Evolutionary conservation across 2,113 vertebrate genomes (phyloP).

Genomic region (Tapirus terrestris): DNA sequence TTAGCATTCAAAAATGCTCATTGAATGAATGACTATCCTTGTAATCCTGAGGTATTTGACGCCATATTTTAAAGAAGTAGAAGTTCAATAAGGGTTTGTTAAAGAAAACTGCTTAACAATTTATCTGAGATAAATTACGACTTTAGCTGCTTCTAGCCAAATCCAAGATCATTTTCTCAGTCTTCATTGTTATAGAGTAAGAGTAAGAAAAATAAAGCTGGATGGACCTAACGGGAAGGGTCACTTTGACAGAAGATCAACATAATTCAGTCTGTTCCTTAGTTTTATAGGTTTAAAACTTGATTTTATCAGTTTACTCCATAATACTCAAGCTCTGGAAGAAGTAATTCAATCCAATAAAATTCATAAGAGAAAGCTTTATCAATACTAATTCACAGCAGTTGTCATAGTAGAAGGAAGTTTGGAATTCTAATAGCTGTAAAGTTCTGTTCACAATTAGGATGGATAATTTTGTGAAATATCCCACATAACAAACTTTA

Average conservation of each 20-base stretch:
- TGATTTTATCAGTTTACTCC: not conserved
- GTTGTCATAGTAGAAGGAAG: not conserved
- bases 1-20: not conserved
- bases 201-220: slow-evolving; percentile 18
- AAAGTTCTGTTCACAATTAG: not conserved
- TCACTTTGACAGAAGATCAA: not conserved
- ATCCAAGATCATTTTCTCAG: slow-evolving; percentile 25
- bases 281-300: not conserved
- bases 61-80: not conserved
- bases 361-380: not conserved
- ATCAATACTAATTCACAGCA: not conserved
- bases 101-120: not conserved
- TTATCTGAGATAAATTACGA: not conserved
- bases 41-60: not conserved
- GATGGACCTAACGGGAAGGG: not conserved
- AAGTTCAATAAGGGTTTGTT: not conserved
- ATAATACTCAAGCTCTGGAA: not conserved
- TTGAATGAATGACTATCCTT: not conserved
- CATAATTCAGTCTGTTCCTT: not conserved
- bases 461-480: not conserved
- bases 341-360: not conserved
- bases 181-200: not conserved
- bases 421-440: not conserved
- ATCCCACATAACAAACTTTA: not conserved
- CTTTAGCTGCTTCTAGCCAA: not conserved